Conservation (phyloP, 2,797 vertebrate species). For the Rhinatrema bivittatum region DNA sequence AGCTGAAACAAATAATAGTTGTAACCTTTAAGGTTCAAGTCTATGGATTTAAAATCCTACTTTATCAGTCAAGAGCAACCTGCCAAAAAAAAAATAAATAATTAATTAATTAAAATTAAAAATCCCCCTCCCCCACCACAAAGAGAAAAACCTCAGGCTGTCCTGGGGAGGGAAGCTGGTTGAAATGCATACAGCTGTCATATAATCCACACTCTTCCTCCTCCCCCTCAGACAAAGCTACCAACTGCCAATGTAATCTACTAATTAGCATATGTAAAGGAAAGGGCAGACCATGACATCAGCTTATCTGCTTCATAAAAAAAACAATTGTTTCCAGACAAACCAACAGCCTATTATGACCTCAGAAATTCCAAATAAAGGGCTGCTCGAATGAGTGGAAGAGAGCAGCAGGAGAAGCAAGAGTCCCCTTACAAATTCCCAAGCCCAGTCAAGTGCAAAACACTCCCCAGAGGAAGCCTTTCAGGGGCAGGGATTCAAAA, state of each 20-base stretch:
- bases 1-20: no score
- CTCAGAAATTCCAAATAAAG: slow-evolving; percentile 37
- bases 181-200: slow-evolving; percentile 59
- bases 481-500: no score
- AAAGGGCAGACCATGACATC: slow-evolving; percentile 55
- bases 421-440: slow-evolving; percentile 11
- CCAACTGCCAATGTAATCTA: slow-evolving; percentile 49
- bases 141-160: slow-evolving; percentile 29
- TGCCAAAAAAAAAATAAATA: no score
- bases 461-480: no score
- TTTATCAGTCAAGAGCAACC: no score
- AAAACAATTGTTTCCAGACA: slow-evolving; percentile 42
- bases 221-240: slow-evolving; percentile 45
- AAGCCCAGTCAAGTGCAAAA: no score
- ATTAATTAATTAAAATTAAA: no score
- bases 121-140: no score
- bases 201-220: slow-evolving; percentile 33
- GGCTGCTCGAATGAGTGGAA: slow-evolving; percentile 17
- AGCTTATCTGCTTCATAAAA: slow-evolving; percentile 40
- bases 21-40: no score
- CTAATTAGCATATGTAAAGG: slow-evolving; percentile 65
- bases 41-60: no score
- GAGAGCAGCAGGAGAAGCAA: slow-evolving; percentile 1
- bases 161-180: slow-evolving; percentile 36
- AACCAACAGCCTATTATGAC: slow-evolving; percentile 34